Evolutionary conservation across 2,888 invertebrate species (phyloP), one percentile per base, ranked within the genome.

Genomic region (Agonum fuliginosum): DNA sequence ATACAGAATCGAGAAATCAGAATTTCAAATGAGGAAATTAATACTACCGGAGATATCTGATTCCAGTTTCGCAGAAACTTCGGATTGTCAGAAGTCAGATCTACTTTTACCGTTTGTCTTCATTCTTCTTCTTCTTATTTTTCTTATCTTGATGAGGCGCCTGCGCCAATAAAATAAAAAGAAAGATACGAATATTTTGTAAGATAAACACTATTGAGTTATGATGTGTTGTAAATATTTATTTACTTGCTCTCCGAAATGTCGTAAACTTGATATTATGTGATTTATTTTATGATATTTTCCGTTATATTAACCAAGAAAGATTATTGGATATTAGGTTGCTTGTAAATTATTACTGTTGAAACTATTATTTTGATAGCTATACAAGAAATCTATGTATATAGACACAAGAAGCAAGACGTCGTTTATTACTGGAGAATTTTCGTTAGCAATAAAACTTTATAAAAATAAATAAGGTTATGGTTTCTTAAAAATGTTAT

Each of bases 21-120:
- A 46, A 46, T 46, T 46, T 46, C 46, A 46, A 46, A 46, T 46
- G 46, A 46, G 46, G 10, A 46, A 46, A 46, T 46, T 46, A 46
- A 46, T 46, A 46, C 14, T 46, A 46, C 14, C 46, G 12, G 3
- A 17, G 19, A 17, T 46, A 46, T 46, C 46, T 46, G 46, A 17
- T 46, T 46, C 46, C 46, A 46, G 46, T 46, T 46, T 46, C 46
- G 17, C 46, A 46, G 19, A 46, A 46, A 46, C 46, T 17, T 14
- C 46, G 12, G 3, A 41, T 3, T n/a, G n/a, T n/a, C n/a, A n/a
- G n/a, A n/a, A n/a, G n/a, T n/a, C n/a, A n/a, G n/a, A 12, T 41
- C 14, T 1, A 41, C 41, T 41, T 41, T 12, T 41, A 41, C 41
- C 14, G 8, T 12, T 41, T 46, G 14, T 17, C 3, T 4, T 46